Evolutionary conservation across 2,888 invertebrate species (phyloP).

Genomic region (Drosophila atripex): DNA sequence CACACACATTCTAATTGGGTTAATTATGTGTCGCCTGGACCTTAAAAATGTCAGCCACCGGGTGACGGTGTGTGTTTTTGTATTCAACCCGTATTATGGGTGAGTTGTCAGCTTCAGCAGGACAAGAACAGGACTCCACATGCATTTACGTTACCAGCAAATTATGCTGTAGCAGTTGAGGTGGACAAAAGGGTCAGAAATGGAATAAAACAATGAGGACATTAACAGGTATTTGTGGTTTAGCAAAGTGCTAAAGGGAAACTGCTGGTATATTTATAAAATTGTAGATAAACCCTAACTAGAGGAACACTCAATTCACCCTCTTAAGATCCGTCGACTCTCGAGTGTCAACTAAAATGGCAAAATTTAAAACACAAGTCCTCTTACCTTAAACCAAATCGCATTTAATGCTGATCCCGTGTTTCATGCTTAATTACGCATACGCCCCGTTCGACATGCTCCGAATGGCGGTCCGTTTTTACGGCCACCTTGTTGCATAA

Average conservation of each 20-base stretch:
- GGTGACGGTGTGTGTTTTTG: constrained; percentile 5
- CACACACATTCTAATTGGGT: constrained; percentile 80
- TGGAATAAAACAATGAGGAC: neutral
- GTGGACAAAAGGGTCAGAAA: constrained; percentile 12
- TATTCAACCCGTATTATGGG: constrained; percentile 18
- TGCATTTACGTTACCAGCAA: constrained; percentile 70
- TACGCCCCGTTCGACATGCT: constrained; percentile 66
- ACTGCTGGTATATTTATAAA: neutral
- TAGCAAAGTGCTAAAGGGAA: neutral
- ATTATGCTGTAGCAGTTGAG: constrained; percentile 68
- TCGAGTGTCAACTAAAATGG: too few relatives aligned
- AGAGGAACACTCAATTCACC: too few relatives aligned
- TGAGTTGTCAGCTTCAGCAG: constrained; percentile 50
- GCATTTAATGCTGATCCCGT: constrained; percentile 31
- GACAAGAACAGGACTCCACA: constrained; percentile 45
- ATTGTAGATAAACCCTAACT: too few relatives aligned
- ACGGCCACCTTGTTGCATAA: constrained; percentile 67
- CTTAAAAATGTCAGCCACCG: constrained; percentile 72
- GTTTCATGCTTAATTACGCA: constrained; percentile 70
- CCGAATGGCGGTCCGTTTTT: constrained; percentile 49
- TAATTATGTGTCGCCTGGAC: constrained; percentile 82
- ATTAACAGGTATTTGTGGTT: neutral
- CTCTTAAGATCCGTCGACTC: too few relatives aligned
- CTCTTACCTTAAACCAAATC: neutral
- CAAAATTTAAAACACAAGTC: neutral